Percentiles rank a stretch among this genome's conserved stretches.
These are phyloP conservation scores for Sigmodon hispidus DNA, from an alignment of 2,113 vertebrate genomes.

Conservation along the genomic window DNA sequence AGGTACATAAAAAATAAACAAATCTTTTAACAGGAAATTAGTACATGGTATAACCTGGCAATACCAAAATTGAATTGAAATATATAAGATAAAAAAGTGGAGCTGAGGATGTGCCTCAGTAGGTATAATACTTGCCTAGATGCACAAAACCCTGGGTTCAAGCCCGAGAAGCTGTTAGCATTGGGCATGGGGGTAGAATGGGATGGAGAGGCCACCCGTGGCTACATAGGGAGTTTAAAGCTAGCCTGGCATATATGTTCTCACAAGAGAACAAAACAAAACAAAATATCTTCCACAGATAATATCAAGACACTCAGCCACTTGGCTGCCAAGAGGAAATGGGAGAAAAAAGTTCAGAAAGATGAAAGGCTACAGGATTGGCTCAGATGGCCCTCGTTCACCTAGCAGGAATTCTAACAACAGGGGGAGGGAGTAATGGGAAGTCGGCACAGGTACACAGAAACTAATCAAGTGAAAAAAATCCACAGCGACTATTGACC, in stretches of 20 bases:
- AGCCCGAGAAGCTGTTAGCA: not conserved
- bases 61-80: conserved; percentile 1
- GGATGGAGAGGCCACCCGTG: not conserved
- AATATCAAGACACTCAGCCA: not conserved
- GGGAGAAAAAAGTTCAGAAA: not conserved
- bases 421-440: not conserved
- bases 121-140: not conserved
- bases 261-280: not conserved
- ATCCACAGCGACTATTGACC: conserved; percentile 50
- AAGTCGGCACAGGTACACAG: not conserved
- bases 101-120: not conserved
- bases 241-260: not conserved
- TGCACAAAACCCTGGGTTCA: not conserved
- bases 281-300: not conserved
- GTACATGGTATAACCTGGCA: not conserved
- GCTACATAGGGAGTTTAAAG: not conserved
- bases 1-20: not conserved
- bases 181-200: not conserved
- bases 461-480: conserved; percentile 47
- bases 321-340: not conserved
- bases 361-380: not conserved
- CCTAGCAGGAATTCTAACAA: not conserved
- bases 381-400: not conserved
- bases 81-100: not conserved
- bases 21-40: not conserved